phyloP scores from a whole-genome alignment of 1,140 invertebrate species.

The Coptotermes formosanus region DNA sequence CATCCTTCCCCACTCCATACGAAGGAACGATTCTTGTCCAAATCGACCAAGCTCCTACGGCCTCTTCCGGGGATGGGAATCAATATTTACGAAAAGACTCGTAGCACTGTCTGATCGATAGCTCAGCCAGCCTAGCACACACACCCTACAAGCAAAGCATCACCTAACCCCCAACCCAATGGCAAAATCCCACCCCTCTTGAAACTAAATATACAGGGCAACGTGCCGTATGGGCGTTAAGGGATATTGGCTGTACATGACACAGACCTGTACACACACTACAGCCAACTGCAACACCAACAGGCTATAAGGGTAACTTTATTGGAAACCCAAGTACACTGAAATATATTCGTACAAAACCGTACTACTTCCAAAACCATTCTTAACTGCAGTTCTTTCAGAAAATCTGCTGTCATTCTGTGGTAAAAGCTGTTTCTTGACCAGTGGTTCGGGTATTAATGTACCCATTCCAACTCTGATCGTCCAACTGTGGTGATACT shows the following conservation, averaged over 20 bases:
- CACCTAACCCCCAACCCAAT: constrained; percentile 2
- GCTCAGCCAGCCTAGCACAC: neutral
- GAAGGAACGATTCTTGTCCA: neutral
- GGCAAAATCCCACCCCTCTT: neutral
- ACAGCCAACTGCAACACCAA: neutral
- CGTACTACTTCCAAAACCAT: no score
- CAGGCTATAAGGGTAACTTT: no score
- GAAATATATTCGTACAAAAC: no score
- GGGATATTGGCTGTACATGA: neutral
- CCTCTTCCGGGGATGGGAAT: neutral
- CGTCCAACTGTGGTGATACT: no score
- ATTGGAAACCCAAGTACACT: no score
- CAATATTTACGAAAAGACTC: constrained; percentile 13
- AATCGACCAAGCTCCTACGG: neutral
- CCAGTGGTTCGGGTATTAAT: no score
- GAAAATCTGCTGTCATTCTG: no score
- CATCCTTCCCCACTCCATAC: neutral
- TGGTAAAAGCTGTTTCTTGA: no score
- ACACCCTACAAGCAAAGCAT: neutral
- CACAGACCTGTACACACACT: neutral
- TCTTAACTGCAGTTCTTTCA: no score
- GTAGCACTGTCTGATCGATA: neutral
- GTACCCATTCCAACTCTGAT: no score
- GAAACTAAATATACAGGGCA: neutral
- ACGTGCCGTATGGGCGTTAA: neutral